phyloP scores from a whole-genome alignment of 2,113 vertebrate species.

The Chaetura pelagica region DNA sequence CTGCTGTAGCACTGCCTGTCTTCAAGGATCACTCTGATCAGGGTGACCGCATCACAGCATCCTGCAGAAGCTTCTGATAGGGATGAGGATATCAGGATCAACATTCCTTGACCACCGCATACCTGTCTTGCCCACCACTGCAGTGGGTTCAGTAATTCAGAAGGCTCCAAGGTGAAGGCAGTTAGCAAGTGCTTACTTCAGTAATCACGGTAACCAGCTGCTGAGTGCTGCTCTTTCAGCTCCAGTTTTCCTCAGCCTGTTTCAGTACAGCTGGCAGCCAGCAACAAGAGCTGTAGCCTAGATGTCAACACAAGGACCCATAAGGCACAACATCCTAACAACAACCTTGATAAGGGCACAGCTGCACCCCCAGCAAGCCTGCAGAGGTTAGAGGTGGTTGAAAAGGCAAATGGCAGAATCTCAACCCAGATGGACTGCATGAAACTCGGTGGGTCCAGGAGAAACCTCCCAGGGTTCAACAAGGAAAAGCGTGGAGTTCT shows the following conservation, averaged over 20 bases:
- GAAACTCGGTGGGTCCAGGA: not conserved
- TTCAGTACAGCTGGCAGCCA: not conserved
- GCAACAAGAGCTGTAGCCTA: not conserved
- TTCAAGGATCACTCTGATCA: accelerated
- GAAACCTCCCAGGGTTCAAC: not conserved
- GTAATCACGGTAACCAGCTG: not conserved
- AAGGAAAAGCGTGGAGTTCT: not conserved
- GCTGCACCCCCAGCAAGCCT: not conserved
- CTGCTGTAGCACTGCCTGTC: not conserved
- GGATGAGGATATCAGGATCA: not conserved
- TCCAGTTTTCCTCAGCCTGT: not conserved
- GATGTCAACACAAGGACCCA: not conserved
- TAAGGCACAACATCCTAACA: not conserved
- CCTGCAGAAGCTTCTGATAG: not conserved
- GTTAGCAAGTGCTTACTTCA: accelerated
- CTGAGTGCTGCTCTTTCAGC: not conserved
- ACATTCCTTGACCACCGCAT: no score
- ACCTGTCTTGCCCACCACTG: not conserved
- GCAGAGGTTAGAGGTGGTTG: accelerated
- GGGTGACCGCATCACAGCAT: not conserved
- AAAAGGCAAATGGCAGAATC: not conserved
- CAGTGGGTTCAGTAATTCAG: not conserved
- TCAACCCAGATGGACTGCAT: not conserved
- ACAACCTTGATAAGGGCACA: accelerated
- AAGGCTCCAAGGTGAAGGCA: not conserved